These are phyloP conservation scores for Spilosoma lubricipeda DNA, from an alignment of 2,888 invertebrate genomes.

Conservation along the genomic window DNA sequence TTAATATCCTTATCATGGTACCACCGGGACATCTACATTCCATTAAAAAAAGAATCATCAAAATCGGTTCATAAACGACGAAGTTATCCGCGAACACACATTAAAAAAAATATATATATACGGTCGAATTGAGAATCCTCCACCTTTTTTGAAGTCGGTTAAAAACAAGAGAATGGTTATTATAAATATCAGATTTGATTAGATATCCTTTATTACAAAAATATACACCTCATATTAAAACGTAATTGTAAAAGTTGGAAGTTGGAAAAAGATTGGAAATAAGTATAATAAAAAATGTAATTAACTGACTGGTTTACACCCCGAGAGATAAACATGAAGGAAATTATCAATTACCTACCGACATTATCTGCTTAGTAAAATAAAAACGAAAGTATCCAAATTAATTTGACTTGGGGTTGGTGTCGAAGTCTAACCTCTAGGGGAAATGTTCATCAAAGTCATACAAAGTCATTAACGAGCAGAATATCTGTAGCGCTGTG, in stretches of 20 bases:
- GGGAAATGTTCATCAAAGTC: conserved; percentile 8
- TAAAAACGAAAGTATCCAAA: background rate
- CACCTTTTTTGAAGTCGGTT: too few species aligned
- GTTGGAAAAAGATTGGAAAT: background rate
- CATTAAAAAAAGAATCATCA: too few species aligned
- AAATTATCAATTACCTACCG: background rate
- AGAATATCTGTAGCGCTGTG: conserved; percentile 49
- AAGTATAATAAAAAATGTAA: background rate
- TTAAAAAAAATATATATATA: too few species aligned
- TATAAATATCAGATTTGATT: too few species aligned
- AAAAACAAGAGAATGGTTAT: too few species aligned
- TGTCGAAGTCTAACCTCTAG: background rate
- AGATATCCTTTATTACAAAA: too few species aligned
- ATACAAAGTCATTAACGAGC: conserved; percentile 18
- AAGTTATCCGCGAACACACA: too few species aligned
- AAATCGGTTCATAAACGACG: too few species aligned
- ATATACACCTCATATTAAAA: background rate
- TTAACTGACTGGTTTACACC: background rate
- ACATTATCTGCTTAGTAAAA: background rate
- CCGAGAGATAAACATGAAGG: background rate
- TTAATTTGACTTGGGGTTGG: background rate
- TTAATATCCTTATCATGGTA: too few species aligned
- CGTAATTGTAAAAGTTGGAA: background rate
- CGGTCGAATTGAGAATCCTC: too few species aligned
- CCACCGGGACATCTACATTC: too few species aligned